Conservation (phyloP, 1,140 invertebrate genomes). For the Agrypnia vestita region DNA sequence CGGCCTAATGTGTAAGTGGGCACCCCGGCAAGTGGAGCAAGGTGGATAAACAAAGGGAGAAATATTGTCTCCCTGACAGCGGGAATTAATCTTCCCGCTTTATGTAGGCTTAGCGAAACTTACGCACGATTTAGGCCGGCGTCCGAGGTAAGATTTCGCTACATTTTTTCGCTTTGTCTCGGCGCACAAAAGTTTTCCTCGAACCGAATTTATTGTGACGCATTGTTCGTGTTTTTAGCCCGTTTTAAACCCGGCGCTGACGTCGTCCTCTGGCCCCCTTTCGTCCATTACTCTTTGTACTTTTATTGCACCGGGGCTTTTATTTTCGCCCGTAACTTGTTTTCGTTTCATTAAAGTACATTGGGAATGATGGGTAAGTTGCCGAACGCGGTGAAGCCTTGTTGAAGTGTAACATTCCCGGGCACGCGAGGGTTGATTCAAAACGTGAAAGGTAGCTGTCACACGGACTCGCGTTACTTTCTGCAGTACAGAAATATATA, state of each 20-base stretch:
- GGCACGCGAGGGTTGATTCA: no score
- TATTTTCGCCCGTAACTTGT: no score
- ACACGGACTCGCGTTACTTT: no score
- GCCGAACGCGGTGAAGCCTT: no score
- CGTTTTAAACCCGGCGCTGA: not conserved
- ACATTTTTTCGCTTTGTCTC: slow-evolving; percentile 39
- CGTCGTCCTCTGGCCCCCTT: not conserved
- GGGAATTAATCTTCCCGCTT: slow-evolving; percentile 53
- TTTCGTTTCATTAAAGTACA: no score
- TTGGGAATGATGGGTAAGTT: no score
- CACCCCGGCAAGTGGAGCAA: not conserved
- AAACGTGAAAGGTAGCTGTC: no score
- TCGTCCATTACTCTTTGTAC: not conserved
- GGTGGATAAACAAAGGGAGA: slow-evolving; percentile 53
- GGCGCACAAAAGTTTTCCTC: not conserved
- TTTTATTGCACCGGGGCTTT: not conserved
- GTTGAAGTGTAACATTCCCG: no score
- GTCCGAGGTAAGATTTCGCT: slow-evolving; percentile 28
- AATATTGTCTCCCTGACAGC: slow-evolving; percentile 55
- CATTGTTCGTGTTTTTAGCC: not conserved
- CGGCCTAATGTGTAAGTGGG: no score
- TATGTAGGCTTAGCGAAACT: slow-evolving; percentile 39
- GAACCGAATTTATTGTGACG: slow-evolving; percentile 10
- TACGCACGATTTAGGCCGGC: slow-evolving; percentile 34
- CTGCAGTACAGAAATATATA: no score